Evolutionary conservation across 1,140 invertebrate genomes (phyloP).

Genomic region (Cyclargus thomasi): DNA sequence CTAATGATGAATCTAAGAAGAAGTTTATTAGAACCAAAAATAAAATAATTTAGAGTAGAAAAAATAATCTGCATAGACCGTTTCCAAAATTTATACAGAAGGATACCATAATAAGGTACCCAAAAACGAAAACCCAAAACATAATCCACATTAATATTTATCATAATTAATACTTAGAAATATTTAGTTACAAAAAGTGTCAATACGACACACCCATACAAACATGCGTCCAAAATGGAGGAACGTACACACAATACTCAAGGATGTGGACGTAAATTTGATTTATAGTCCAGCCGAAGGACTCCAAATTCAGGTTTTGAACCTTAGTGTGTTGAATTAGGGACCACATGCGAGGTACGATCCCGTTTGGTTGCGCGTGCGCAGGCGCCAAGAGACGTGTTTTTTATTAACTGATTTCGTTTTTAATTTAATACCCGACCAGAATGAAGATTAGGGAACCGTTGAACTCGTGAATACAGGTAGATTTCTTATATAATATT

Average conservation of each 20-base stretch:
- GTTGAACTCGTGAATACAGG: conserved; percentile 42
- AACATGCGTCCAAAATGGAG: conserved; percentile 17
- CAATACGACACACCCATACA: conserved; percentile 6
- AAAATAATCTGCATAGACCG: not conserved
- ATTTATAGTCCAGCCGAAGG: conserved; percentile 46
- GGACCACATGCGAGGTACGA: not conserved
- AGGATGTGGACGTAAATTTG: conserved; percentile 47
- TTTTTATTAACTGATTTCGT: conserved; percentile 59
- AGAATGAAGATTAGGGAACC: conserved; percentile 45
- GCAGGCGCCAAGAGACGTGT: conserved; percentile 58
- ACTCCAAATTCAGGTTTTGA: conserved; percentile 12
- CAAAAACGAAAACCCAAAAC: not conserved
- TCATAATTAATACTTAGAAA: conserved; percentile 12
- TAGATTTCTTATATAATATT: conserved; percentile 37
- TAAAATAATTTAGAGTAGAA: not conserved
- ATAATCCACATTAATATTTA: conserved; percentile 6
- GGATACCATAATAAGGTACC: not conserved
- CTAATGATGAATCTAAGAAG: not conserved
- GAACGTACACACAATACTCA: conserved; percentile 47
- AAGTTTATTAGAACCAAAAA: not conserved
- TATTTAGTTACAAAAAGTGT: conserved; percentile 8
- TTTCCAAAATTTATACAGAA: not conserved
- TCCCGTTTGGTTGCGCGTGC: conserved; percentile 27
- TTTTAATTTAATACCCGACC: conserved; percentile 59
- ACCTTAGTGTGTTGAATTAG: conserved; percentile 26